Conservation (phyloP, 2,797 vertebrate genomes). For the Phrynocephalus vlangalii region DNA sequence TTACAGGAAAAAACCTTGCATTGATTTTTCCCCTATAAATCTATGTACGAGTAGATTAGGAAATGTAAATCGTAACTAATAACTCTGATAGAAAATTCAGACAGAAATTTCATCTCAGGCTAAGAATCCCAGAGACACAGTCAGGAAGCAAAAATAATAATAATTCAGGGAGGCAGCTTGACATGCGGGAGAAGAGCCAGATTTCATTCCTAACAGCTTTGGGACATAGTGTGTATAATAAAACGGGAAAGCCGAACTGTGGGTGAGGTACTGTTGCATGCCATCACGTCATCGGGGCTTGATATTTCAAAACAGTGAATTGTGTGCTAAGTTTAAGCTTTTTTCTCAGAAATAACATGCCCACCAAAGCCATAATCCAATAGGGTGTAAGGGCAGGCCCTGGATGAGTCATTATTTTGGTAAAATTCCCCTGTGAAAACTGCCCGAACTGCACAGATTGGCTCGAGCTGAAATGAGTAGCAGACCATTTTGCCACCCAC, state of each 20-base stretch:
- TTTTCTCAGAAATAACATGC: conserved; percentile 39
- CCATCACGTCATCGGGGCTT: conserved; percentile 21
- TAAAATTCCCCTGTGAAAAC: conserved; percentile 19
- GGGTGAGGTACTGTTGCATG: conserved; percentile 14
- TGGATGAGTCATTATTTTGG: conserved; percentile 17
- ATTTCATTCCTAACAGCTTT: conserved; percentile 20
- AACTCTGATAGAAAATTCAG: neutral
- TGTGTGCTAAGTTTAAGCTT: conserved; percentile 2
- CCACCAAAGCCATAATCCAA: conserved; percentile 12
- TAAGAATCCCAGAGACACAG: neutral
- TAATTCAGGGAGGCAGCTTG: neutral
- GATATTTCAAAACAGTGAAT: conserved; percentile 34
- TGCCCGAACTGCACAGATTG: conserved; percentile 14
- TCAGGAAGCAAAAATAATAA: neutral
- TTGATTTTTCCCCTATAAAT: no score
- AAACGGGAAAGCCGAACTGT: neutral
- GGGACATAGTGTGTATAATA: conserved; percentile 7
- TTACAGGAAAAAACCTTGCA: no score
- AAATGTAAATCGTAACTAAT: neutral
- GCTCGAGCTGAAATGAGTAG: conserved; percentile 33
- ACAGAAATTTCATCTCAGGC: neutral
- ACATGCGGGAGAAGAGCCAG: neutral
- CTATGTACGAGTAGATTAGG: no score
- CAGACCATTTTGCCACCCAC: conserved; percentile 39
- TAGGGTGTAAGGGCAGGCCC: conserved; percentile 16